These are phyloP conservation scores for Salvelinus fontinalis DNA, from an alignment of 2,113 vertebrate species.

Conservation along the genomic window DNA sequence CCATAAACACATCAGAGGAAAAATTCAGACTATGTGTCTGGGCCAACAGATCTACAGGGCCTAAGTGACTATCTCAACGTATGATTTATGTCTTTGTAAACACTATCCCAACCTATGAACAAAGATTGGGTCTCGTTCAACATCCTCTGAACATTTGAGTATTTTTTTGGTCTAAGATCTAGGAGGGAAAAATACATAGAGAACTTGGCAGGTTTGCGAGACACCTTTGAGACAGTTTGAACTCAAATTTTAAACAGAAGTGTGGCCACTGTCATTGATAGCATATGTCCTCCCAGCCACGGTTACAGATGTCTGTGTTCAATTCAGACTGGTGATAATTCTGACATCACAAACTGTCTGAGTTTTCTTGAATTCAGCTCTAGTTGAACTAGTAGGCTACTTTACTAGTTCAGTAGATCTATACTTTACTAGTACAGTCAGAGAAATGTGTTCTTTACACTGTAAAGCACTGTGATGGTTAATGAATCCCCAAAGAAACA, in stretches of 20 bases:
- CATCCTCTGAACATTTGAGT: neutral
- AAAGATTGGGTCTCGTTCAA: slow-evolving; percentile 38
- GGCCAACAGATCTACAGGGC: slow-evolving; percentile 37
- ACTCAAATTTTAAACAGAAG: neutral
- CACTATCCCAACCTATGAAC: slow-evolving; percentile 47
- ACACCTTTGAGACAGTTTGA: neutral
- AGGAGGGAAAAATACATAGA: neutral
- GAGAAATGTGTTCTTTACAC: no score
- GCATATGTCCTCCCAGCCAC: neutral
- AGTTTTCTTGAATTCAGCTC: no score
- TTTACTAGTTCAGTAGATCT: no score
- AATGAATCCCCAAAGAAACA: no score
- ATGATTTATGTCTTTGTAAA: slow-evolving; percentile 62
- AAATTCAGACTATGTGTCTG: slow-evolving; percentile 60
- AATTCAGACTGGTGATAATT: neutral
- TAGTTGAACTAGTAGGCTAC: no score
- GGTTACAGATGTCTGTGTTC: neutral
- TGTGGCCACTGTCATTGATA: neutral
- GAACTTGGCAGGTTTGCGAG: neutral
- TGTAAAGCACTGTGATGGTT: no score
- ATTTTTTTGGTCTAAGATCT: neutral
- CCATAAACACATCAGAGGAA: slow-evolving; percentile 60
- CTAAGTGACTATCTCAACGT: slow-evolving; percentile 52
- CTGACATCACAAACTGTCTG: neutral
- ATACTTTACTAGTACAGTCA: no score